phyloP scores from a whole-genome alignment of 2,888 invertebrate genomes.

The Slavum lentiscoides region DNA sequence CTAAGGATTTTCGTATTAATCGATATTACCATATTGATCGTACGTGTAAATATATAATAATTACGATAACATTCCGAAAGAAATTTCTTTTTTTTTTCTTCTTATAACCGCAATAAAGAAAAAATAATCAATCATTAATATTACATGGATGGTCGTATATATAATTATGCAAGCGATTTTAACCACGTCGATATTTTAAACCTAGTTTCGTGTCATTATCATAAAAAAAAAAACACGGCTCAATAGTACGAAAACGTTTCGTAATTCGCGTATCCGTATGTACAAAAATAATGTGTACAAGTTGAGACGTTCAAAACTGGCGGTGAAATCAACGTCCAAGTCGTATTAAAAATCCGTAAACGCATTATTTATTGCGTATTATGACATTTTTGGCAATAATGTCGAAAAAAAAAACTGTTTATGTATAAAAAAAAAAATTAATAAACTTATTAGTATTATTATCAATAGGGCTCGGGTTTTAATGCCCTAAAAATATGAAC shows the following conservation, averaged over 20 bases:
- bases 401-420: too few relatives aligned
- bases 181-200: slow-evolving; percentile 10
- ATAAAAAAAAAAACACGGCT: neutral
- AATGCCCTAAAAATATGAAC: too few relatives aligned
- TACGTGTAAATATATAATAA: neutral
- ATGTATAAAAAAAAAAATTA: neutral
- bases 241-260: neutral
- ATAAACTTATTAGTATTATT: too few relatives aligned
- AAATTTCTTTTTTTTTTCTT: neutral
- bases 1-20: too few relatives aligned
- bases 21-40: too few relatives aligned
- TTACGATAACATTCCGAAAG: neutral
- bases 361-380: too few relatives aligned
- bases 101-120: neutral
- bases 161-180: slow-evolving; percentile 9
- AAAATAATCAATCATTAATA: neutral
- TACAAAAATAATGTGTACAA: neutral
- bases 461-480: too few relatives aligned
- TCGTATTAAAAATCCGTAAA: too few relatives aligned
- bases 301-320: neutral
- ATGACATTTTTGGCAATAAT: too few relatives aligned
- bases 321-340: neutral
- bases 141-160: neutral
- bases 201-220: slow-evolving; percentile 2
- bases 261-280: neutral